phyloP scores from a whole-genome alignment of 2,797 vertebrate species.

The Gallirallus australis region DNA sequence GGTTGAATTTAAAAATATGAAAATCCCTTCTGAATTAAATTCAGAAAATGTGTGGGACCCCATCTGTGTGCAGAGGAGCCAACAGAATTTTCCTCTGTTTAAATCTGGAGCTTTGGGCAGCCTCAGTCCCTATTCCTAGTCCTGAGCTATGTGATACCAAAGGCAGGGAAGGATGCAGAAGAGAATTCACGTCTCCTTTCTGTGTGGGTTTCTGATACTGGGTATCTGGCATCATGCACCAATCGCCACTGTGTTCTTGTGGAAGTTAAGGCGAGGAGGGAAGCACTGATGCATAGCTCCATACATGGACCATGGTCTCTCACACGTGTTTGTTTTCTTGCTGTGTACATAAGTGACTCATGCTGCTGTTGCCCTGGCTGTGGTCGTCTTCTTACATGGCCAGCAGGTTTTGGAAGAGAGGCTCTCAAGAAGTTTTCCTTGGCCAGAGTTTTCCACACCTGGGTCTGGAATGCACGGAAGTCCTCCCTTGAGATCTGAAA shows the following conservation, averaged over 20 bases:
- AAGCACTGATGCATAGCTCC: neutral
- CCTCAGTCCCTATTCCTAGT: neutral
- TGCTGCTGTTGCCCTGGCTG: rapidly evolving
- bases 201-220: neutral
- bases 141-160: neutral
- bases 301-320: rapidly evolving
- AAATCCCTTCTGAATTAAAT: neutral
- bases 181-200: neutral
- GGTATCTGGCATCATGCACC: neutral
- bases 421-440: neutral
- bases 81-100: neutral
- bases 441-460: rapidly evolving
- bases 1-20: neutral
- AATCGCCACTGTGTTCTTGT: neutral
- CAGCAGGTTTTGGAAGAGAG: neutral
- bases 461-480: neutral
- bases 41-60: neutral
- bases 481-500: neutral
- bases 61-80: neutral
- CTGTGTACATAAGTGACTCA: neutral
- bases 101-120: neutral
- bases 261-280: neutral
- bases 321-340: rapidly evolving
- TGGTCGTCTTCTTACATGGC: neutral
- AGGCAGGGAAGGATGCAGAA: neutral